phyloP scores from a whole-genome alignment of 1,140 invertebrate genomes.

The Drosophila persimilis region DNA sequence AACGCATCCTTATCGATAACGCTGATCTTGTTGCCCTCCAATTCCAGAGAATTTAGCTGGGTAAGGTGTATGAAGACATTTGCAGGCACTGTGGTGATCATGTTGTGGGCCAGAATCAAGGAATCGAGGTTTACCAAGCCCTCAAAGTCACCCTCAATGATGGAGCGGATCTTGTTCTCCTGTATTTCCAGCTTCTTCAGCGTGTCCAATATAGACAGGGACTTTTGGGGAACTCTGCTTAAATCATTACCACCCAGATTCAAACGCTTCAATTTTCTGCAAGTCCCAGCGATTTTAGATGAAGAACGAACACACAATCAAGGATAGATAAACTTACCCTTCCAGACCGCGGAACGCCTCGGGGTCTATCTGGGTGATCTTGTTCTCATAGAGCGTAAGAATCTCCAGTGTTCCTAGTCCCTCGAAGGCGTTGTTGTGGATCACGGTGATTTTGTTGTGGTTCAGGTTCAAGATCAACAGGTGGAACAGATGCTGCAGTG shows the following conservation, averaged over 20 bases:
- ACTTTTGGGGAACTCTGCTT: constrained; percentile 89
- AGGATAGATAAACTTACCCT: constrained; percentile 86
- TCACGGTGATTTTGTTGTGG: constrained; percentile 91
- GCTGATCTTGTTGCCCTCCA: constrained; percentile 92
- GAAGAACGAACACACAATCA: not conserved
- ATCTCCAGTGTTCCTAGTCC: constrained; percentile 93
- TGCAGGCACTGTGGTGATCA: constrained; percentile 89
- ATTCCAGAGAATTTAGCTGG: constrained; percentile 91
- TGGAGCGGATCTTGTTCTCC: constrained; percentile 91
- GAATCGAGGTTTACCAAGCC: constrained; percentile 91
- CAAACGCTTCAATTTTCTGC: constrained; percentile 91
- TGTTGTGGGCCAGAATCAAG: constrained; percentile 92
- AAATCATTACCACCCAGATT: constrained; percentile 94
- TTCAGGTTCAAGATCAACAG: constrained; percentile 94
- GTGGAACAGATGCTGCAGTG: constrained; percentile 90
- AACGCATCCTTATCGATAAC: constrained; percentile 92
- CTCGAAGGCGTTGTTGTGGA: constrained; percentile 91
- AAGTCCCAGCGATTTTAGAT: constrained; percentile 48
- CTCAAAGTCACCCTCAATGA: constrained; percentile 92
- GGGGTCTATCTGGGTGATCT: constrained; percentile 89
- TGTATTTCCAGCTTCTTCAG: constrained; percentile 94
- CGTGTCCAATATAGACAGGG: constrained; percentile 89
- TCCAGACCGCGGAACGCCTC: constrained; percentile 93
- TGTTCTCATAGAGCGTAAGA: constrained; percentile 94
- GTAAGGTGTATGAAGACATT: constrained; percentile 91